Percentiles rank a stretch among this genome's conserved stretches.
Conservation (phyloP, 2,888 invertebrate species). For the Deilephila elpenor region DNA sequence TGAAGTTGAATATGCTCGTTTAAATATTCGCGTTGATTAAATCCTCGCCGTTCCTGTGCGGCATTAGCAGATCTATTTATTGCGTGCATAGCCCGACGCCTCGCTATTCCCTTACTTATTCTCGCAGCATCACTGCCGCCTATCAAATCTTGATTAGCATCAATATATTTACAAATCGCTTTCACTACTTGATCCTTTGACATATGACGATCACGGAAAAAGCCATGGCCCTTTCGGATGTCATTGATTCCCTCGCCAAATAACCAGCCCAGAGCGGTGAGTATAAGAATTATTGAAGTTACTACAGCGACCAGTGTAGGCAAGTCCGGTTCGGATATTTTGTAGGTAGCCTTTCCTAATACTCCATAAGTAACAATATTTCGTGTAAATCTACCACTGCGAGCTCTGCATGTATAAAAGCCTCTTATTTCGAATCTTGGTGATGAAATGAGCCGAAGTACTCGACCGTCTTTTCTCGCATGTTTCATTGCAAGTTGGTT, state of each 20-base stretch:
- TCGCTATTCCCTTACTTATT: slow-evolving; percentile 65
- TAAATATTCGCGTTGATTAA: slow-evolving; percentile 47
- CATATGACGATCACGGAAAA: slow-evolving; percentile 71
- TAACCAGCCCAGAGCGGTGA: slow-evolving; percentile 68
- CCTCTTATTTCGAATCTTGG: slow-evolving; percentile 68
- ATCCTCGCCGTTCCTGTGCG: slow-evolving; percentile 66
- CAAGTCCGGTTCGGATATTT: slow-evolving; percentile 61
- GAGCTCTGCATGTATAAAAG: slow-evolving; percentile 74
- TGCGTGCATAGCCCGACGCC: slow-evolving; percentile 57
- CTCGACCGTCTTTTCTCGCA: slow-evolving; percentile 63
- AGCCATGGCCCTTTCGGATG: slow-evolving; percentile 71
- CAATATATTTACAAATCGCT: slow-evolving; percentile 70
- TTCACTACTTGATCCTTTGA: slow-evolving; percentile 71
- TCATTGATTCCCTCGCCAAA: slow-evolving; percentile 71
- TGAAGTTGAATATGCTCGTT: slow-evolving; percentile 37
- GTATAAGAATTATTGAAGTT: slow-evolving; percentile 64
- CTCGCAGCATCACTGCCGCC: slow-evolving; percentile 61
- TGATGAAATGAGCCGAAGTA: slow-evolving; percentile 64
- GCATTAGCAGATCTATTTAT: slow-evolving; percentile 59
- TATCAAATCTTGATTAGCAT: slow-evolving; percentile 62
- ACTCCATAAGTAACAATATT: slow-evolving; percentile 78
- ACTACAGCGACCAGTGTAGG: slow-evolving; percentile 66
- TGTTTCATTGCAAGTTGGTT: slow-evolving; percentile 52
- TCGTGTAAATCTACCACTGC: slow-evolving; percentile 57
- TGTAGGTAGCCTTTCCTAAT: slow-evolving; percentile 63